A percentile compares a stretch with the other conserved stretches of the same genome.
phyloP scores from a whole-genome alignment of 2,888 invertebrate genomes.

The Tenthredo amoena region DNA sequence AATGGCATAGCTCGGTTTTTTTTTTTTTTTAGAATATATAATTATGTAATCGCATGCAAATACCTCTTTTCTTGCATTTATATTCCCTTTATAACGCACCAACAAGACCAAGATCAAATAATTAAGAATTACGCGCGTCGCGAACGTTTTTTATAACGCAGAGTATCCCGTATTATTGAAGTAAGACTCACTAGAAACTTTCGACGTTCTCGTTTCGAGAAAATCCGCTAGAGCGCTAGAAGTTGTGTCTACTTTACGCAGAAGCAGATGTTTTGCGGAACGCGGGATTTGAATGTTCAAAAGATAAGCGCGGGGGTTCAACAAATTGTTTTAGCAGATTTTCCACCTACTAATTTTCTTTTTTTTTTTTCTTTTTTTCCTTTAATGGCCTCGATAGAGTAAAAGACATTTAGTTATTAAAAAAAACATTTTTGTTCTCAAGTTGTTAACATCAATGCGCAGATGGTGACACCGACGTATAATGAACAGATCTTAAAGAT shows the following conservation, averaged over 20 bases:
- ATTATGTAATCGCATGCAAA: neutral
- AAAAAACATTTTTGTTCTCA: neutral
- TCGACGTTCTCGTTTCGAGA: neutral
- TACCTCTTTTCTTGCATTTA: conserved; percentile 34
- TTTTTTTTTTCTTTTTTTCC: neutral
- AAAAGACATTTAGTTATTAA: neutral
- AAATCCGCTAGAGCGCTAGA: neutral
- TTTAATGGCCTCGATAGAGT: conserved; percentile 5
- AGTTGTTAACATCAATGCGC: neutral
- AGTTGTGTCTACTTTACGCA: neutral
- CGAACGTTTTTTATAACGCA: neutral
- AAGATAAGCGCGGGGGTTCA: neutral
- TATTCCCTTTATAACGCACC: neutral
- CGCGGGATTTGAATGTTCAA: conserved; percentile 10
- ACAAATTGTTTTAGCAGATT: conserved; percentile 26
- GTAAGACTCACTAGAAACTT: neutral
- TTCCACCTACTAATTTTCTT: neutral
- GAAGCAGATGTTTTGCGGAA: neutral
- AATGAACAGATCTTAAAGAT: neutral
- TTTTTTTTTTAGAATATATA: neutral
- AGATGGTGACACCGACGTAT: neutral
- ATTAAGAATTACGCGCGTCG: conserved; percentile 43
- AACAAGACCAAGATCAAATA: conserved; percentile 17
- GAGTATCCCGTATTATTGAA: neutral
- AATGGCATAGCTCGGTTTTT: neutral